phyloP scores from a whole-genome alignment of 2,797 vertebrate species.

The Antennarius maculatus region DNA sequence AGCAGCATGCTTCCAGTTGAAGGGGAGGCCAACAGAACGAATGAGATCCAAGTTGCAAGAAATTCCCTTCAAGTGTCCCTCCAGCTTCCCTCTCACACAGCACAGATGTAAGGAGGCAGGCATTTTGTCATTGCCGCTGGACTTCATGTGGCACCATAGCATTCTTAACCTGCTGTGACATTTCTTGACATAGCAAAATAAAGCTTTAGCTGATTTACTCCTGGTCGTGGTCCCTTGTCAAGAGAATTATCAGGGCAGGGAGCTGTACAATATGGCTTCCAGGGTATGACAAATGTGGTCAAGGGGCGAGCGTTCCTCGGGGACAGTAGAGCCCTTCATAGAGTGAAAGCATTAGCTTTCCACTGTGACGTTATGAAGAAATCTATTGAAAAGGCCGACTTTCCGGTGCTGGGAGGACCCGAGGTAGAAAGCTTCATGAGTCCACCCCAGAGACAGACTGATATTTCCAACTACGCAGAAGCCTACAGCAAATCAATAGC shows the following conservation, averaged over 20 bases:
- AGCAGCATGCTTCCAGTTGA: background rate
- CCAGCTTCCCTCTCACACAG: background rate
- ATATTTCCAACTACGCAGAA: slow-evolving; percentile 73
- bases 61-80: background rate
- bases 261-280: slow-evolving; percentile 58
- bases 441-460: slow-evolving; percentile 72
- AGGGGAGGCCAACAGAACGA: background rate
- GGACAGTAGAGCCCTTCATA: slow-evolving; percentile 52
- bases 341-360: slow-evolving; percentile 72
- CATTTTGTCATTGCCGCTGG: slow-evolving; percentile 36
- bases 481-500: slow-evolving; percentile 79
- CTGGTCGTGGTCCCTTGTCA: slow-evolving; percentile 55
- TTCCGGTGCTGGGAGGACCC: slow-evolving; percentile 54
- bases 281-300: slow-evolving; percentile 71
- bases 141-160: slow-evolving; percentile 33
- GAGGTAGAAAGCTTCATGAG: slow-evolving; percentile 67
- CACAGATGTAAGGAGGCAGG: slow-evolving; percentile 46
- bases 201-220: slow-evolving; percentile 62
- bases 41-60: background rate
- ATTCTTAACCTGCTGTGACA: slow-evolving; percentile 59
- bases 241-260: slow-evolving; percentile 60
- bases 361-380: slow-evolving; percentile 76
- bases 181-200: slow-evolving; percentile 63
- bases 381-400: slow-evolving; percentile 68
- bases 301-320: slow-evolving; percentile 62